Base-by-base conservation (phyloP, 2,888 invertebrate genomes). In the Hypomecis atomaria region DNA sequence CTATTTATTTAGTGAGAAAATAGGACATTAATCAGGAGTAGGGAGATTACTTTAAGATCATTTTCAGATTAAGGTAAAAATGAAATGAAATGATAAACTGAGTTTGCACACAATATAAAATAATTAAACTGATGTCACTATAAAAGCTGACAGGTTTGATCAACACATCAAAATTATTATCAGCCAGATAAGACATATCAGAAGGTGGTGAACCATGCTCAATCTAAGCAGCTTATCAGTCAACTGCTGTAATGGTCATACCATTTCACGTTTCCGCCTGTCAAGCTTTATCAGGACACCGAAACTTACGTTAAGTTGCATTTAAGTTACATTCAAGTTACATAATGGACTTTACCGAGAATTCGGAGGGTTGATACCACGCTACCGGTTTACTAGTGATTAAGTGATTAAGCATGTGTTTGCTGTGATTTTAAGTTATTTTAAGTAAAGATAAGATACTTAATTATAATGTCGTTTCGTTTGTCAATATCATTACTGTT, bases 211-310 rank as follows among this genome's bases (percentile, higher is more conserved):
- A 49, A 65, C 48, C 56, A 6, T 43, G 0, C 48, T n/a, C 43
- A 58, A 65, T 65, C 44, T 53, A 57, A 58, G 60, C 42, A 48
- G 60, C 65, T 57, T 65, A 65, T 65, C 65, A 61, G 60, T 54
- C 52, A 59, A 43, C 53, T 56, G 33, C 50, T 57, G 60, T 60
- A 65, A 65, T 65, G 60, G 65, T 65, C 57, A 55, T 55, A 50
- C 55, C 59, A 57, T 65, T 65, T 60, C 59, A 59, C 60, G 53
- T 65, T 65, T 65, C 65, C 65, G 65, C 57, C 13, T 57, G 65
- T 60, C 65, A 60, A 48, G 56, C 43, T 53, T 61, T 65, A 65
- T 65, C 65, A 38, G 65, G 65, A 60, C 65, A 57, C 43, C 65
- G 57, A 60, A 60, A 65, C 60, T 45, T 53, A 52, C 38, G 60